These are phyloP conservation scores for Thalpophila matura DNA, from an alignment of 2,888 invertebrate genomes.

Conservation along the genomic window DNA sequence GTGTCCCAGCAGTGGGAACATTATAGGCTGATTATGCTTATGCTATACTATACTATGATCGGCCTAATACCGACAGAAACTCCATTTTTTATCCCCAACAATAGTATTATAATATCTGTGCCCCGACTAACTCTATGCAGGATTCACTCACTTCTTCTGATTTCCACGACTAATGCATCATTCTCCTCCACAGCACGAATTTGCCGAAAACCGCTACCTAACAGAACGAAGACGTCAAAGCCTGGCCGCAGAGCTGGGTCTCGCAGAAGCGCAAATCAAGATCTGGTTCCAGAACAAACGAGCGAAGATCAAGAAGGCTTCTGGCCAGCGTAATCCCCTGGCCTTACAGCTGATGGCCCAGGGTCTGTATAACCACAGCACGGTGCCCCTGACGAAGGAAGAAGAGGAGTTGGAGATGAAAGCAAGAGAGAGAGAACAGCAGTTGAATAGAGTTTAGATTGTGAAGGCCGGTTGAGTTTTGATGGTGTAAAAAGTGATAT, in stretches of 20 bases:
- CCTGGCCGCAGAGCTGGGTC: slow-evolving; percentile 96
- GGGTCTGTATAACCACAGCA: slow-evolving; percentile 96
- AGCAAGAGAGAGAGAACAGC: slow-evolving; percentile 82
- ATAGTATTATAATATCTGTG: too few relatives aligned
- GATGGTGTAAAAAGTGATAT: too few relatives aligned
- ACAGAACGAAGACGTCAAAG: slow-evolving; percentile 97
- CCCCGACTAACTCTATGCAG: too few relatives aligned
- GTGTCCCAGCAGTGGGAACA: too few relatives aligned
- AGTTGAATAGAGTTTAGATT: slow-evolving; percentile 76
- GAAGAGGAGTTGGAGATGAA: slow-evolving; percentile 93
- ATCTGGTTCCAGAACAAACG: slow-evolving; percentile 99
- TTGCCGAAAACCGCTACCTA: slow-evolving; percentile 97
- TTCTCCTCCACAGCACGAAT: slow-evolving; percentile 93
- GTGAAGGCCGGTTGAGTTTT: slow-evolving; percentile 49
- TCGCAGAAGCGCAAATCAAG: slow-evolving; percentile 99
- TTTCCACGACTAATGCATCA: too few relatives aligned
- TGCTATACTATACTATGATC: too few relatives aligned
- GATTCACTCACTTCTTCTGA: too few relatives aligned
- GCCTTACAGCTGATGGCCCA: slow-evolving; percentile 98
- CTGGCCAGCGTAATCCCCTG: slow-evolving; percentile 95
- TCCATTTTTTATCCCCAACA: too few relatives aligned
- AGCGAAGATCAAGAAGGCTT: slow-evolving; percentile 98
- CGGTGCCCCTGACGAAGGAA: slow-evolving; percentile 92
- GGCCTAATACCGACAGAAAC: too few relatives aligned
- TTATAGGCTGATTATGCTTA: too few relatives aligned